phyloP scores from a whole-genome alignment of 2,888 invertebrate species.

The Agriopis leucophaearia region DNA sequence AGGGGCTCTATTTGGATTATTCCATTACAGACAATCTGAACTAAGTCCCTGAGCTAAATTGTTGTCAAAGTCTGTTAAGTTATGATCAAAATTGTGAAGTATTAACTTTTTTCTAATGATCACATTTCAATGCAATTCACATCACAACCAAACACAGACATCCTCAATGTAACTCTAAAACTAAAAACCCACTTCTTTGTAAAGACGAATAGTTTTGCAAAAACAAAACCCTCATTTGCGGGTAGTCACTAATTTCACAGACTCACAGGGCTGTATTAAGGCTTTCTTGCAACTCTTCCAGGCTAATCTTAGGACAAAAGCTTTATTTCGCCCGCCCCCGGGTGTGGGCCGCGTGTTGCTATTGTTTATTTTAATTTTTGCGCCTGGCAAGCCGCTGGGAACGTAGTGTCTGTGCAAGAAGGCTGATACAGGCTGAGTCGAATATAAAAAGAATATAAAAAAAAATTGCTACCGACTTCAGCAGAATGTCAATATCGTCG shows the following conservation, averaged over 20 bases:
- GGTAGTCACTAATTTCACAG: constrained; percentile 35
- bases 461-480: background rate
- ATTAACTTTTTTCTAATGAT: too few species aligned
- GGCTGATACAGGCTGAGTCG: constrained; percentile 58
- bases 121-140: background rate
- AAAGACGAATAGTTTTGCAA: constrained; percentile 28
- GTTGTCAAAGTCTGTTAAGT: too few species aligned
- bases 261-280: constrained; percentile 50
- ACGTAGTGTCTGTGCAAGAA: constrained; percentile 67
- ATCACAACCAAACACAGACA: background rate
- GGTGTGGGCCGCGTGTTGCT: constrained; percentile 79
- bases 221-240: constrained; percentile 47
- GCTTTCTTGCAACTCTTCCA: constrained; percentile 70
- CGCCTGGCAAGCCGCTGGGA: constrained; percentile 74
- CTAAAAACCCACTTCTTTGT: constrained; percentile 33
- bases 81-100: too few species aligned
- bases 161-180: constrained; percentile 24
- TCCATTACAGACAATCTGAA: too few species aligned
- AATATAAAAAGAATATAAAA: background rate
- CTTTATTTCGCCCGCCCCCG: constrained; percentile 75
- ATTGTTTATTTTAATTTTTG: constrained; percentile 85
- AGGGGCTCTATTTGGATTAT: too few species aligned
- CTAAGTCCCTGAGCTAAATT: too few species aligned
- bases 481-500: too few species aligned
- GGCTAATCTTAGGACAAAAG: constrained; percentile 86